These are phyloP conservation scores for Cephus runcator DNA, from an alignment of 2,888 invertebrate genomes.

Conservation along the genomic window DNA sequence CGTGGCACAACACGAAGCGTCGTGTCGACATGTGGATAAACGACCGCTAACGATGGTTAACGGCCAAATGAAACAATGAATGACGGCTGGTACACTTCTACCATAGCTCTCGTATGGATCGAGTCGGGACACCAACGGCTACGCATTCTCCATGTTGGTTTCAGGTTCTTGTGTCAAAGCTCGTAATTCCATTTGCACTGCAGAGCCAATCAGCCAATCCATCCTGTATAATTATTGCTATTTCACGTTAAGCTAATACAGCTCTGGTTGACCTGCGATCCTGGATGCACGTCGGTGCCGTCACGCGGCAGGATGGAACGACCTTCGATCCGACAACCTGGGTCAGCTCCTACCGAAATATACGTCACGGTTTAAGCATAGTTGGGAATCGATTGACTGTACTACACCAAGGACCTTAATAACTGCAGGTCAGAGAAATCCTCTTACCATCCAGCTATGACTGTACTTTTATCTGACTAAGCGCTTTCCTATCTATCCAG, in stretches of 20 bases:
- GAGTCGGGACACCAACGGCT: not conserved
- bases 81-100: slow-evolving; percentile 10
- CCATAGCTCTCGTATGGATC: not conserved
- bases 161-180: not conserved
- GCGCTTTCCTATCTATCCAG: too few relatives aligned
- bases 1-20: slow-evolving; percentile 42
- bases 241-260: not conserved
- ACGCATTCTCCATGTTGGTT: not conserved
- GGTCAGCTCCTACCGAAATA: not conserved
- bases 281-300: not conserved
- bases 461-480: not conserved
- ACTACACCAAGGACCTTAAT: not conserved
- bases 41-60: slow-evolving; percentile 49
- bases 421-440: not conserved
- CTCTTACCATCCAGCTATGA: not conserved
- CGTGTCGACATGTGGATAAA: slow-evolving; percentile 38
- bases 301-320: not conserved
- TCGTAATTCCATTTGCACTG: not conserved
- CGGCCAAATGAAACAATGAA: slow-evolving; percentile 45
- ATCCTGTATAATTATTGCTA: not conserved
- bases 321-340: not conserved
- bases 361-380: not conserved
- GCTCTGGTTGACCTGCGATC: not conserved
- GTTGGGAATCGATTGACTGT: not conserved
- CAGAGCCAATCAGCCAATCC: not conserved